Evolutionary conservation across 2,113 vertebrate genomes (phyloP).

Genomic region (Rhegmatorhina hoffmannsi): DNA sequence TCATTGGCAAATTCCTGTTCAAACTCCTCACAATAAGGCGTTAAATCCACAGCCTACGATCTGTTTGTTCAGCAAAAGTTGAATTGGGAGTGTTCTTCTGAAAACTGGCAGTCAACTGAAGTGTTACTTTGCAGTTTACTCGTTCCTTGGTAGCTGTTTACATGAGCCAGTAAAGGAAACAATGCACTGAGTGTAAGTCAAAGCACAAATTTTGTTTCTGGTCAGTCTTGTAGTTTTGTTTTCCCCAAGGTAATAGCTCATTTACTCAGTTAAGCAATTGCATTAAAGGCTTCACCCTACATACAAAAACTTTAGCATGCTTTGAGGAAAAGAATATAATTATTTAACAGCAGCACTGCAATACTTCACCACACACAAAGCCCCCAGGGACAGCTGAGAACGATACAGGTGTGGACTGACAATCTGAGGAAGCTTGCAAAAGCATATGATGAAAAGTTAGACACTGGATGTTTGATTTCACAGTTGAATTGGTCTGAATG

Average conservation of each 20-base stretch:
- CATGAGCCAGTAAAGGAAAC: background rate
- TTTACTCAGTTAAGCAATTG: background rate
- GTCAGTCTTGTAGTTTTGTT: background rate
- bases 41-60: background rate
- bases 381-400: background rate
- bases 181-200: background rate
- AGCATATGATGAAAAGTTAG: background rate
- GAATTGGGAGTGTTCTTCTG: background rate
- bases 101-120: background rate
- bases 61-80: background rate
- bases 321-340: background rate
- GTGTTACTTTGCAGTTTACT: background rate
- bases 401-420: background rate
- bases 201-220: background rate
- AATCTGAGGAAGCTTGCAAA: background rate
- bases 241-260: background rate
- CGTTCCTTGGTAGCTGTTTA: background rate
- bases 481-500: background rate
- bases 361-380: background rate
- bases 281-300: background rate
- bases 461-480: background rate
- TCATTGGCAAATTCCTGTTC: background rate
- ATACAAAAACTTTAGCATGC: background rate
- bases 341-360: background rate
- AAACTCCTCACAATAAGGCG: background rate